phyloP scores from a whole-genome alignment of 1,140 invertebrate species.

The Aphelenchoides fujianensis region DNA sequence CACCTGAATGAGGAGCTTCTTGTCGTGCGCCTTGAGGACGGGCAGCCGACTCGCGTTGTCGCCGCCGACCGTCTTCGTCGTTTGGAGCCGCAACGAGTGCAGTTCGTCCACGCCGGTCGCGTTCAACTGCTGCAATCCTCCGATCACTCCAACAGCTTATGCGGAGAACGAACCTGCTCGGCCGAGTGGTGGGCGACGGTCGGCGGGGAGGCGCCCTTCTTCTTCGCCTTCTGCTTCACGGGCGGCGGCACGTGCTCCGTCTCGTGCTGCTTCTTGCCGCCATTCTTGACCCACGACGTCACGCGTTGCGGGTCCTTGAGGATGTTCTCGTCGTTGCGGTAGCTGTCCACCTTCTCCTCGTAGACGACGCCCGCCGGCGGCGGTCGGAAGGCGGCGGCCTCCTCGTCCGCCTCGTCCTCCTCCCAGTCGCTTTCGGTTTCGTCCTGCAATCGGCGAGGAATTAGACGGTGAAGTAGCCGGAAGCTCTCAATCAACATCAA shows the following conservation, averaged over 20 bases:
- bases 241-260: neutral
- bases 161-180: too few species aligned
- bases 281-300: constrained; percentile 10
- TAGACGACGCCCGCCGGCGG: constrained; percentile 5
- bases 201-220: neutral
- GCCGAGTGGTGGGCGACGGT: too few species aligned
- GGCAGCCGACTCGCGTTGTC: constrained; percentile 6
- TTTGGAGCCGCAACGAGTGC: neutral
- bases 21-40: neutral
- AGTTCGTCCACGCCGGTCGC: neutral
- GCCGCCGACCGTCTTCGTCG: neutral
- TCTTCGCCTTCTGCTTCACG: neutral
- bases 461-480: too few species aligned
- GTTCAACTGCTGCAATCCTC: neutral
- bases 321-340: constrained; percentile 57
- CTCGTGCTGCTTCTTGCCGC: neutral
- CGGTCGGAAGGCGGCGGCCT: neutral
- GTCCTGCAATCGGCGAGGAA: too few species aligned
- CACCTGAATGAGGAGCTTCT: neutral
- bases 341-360: constrained; percentile 27
- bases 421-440: constrained; percentile 3
- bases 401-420: constrained; percentile 10
- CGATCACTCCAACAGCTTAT: neutral
- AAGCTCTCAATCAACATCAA: too few species aligned
- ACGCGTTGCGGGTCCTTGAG: constrained; percentile 47